Conservation (phyloP, 2,113 vertebrate genomes). For the Calyptomena viridis region DNA sequence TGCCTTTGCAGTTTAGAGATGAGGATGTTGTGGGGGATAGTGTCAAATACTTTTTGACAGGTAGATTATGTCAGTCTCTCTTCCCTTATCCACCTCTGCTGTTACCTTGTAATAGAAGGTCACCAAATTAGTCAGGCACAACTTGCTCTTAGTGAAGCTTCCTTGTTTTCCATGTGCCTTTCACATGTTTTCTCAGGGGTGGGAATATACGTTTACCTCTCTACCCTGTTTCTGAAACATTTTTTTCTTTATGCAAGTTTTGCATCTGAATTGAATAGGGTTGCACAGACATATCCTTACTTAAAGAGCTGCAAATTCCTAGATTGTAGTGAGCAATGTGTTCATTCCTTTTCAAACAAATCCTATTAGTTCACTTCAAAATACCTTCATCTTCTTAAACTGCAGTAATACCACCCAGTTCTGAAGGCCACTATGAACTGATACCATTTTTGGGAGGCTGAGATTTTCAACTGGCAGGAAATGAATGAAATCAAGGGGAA, state of each 20-base stretch:
- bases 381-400: conserved; percentile 3
- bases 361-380: conserved; percentile 7
- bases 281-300: background rate
- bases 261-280: background rate
- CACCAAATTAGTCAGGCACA: background rate
- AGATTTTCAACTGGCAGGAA: conserved; percentile 16
- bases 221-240: background rate
- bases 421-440: background rate
- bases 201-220: background rate
- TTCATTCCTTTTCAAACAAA: conserved; percentile 20
- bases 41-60: background rate
- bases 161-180: background rate
- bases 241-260: background rate
- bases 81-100: background rate
- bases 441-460: background rate
- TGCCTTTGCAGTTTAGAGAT: background rate
- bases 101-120: background rate
- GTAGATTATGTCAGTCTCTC: background rate
- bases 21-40: background rate
- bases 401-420: background rate
- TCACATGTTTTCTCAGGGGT: background rate
- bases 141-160: background rate
- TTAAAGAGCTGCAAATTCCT: background rate
- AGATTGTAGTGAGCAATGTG: background rate
- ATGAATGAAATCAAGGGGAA: background rate